phyloP scores from a whole-genome alignment of 2,113 vertebrate genomes.

The Lampris incognitus region DNA sequence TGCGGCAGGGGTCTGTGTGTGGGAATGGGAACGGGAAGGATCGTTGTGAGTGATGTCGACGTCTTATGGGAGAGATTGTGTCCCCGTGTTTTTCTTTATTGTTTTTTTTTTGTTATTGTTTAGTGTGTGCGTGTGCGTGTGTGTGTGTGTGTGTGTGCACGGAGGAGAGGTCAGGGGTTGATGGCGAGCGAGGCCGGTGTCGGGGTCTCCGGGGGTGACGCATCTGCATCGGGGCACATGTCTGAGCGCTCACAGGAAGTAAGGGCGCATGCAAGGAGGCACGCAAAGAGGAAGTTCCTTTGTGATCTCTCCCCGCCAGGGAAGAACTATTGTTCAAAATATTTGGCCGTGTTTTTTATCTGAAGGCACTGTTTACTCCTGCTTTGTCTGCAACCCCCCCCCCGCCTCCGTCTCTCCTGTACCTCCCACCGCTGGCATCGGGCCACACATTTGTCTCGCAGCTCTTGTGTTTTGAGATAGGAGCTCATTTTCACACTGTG shows the following conservation, averaged over 20 bases:
- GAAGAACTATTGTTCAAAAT: conserved; percentile 82
- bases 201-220: conserved; percentile 20
- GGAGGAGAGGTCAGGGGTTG: conserved; percentile 52
- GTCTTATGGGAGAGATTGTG: conserved; percentile 27
- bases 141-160: conserved; percentile 34
- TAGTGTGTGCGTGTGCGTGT: conserved; percentile 18
- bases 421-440: conserved; percentile 61
- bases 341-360: conserved; percentile 69
- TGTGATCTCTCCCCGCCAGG: conserved; percentile 79
- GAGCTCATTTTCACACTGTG: conserved; percentile 73
- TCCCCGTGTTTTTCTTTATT: conserved; percentile 12
- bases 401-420: conserved; percentile 50
- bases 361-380: conserved; percentile 72
- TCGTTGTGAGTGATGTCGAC: conserved; percentile 39
- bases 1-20: conserved; percentile 45
- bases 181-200: conserved; percentile 12
- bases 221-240: conserved; percentile 70
- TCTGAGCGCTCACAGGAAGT: conserved; percentile 77
- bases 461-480: conserved; percentile 70
- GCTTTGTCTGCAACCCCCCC: conserved; percentile 74
- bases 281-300: conserved; percentile 79
- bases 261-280: conserved; percentile 79
- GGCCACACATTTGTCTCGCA: conserved; percentile 76
- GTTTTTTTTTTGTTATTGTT: conserved; percentile 5
- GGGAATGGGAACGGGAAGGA: conserved; percentile 53